These are phyloP conservation scores for Muscicapa adusta DNA, from an alignment of 2,113 vertebrate genomes.

Conservation along the genomic window DNA sequence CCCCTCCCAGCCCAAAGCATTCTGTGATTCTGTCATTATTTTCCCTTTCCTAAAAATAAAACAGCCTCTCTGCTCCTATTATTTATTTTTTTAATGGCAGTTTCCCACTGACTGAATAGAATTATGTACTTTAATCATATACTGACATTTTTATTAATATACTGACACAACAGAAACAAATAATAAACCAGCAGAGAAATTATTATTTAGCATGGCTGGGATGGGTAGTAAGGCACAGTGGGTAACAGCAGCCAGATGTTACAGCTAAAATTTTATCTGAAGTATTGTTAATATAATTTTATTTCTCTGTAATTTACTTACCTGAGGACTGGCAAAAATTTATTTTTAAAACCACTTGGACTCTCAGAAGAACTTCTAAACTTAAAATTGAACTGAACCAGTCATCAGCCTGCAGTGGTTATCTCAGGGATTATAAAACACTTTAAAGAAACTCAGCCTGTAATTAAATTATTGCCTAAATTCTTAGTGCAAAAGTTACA, in stretches of 20 bases:
- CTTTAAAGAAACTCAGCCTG: accelerated
- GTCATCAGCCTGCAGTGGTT: neutral
- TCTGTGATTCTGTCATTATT: neutral
- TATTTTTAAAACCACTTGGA: neutral
- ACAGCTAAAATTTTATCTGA: neutral
- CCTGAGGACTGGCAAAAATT: neutral
- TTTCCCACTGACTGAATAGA: neutral
- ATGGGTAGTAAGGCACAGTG: neutral
- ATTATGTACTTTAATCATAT: neutral
- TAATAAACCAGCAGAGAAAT: neutral
- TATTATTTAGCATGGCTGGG: neutral
- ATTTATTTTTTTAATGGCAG: neutral
- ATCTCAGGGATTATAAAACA: neutral
- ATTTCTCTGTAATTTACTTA: neutral
- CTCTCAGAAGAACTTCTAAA: neutral
- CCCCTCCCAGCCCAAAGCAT: neutral
- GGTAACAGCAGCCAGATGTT: neutral
- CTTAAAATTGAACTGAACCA: neutral
- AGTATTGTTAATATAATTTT: neutral
- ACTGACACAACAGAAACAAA: neutral
- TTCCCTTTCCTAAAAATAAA: neutral
- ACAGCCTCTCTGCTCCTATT: neutral
- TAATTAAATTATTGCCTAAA: neutral
- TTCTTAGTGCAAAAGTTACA: neutral
- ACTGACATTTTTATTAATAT: neutral